These are phyloP conservation scores for Poecilia latipinna DNA, from an alignment of 2,113 vertebrate genomes.

Conservation along the genomic window DNA sequence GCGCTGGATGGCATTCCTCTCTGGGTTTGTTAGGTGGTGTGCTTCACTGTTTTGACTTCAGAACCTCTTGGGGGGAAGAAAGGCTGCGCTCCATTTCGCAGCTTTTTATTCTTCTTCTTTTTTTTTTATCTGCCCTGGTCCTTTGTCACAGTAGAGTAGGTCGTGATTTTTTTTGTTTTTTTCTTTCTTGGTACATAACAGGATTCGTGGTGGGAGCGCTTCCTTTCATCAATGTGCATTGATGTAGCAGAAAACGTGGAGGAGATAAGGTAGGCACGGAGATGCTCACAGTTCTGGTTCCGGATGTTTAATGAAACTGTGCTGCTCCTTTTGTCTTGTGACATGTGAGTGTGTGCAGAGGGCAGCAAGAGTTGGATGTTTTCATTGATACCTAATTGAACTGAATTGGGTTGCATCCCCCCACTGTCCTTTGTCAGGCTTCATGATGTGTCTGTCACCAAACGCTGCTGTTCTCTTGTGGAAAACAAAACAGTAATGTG, in stretches of 20 bases:
- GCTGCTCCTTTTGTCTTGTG: conserved; percentile 38
- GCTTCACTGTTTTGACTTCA: conserved; percentile 42
- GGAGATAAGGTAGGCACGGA: conserved; percentile 81
- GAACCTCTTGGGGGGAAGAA: conserved; percentile 3
- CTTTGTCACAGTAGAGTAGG: conserved; percentile 64
- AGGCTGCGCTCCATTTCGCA: conserved; percentile 54
- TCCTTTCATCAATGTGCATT: conserved; percentile 81
- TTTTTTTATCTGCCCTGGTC: conserved; percentile 47
- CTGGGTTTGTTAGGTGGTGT: conserved; percentile 41
- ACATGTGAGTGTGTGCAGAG: conserved; percentile 34
- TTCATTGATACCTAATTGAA: conserved; percentile 31
- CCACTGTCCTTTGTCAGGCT: conserved; percentile 42
- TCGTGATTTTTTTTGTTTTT: conserved; percentile 65
- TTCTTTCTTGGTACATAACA: conserved; percentile 52
- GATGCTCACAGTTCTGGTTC: neutral
- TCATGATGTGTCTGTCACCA: conserved; percentile 19
- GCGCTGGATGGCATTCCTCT: conserved; percentile 51
- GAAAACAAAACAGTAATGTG: conserved; percentile 15
- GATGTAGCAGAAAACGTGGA: conserved; percentile 82
- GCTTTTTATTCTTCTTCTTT: conserved; percentile 46
- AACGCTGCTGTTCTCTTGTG: conserved; percentile 15
- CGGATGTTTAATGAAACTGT: neutral
- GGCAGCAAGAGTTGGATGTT: conserved; percentile 33
- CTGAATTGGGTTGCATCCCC: conserved; percentile 29
- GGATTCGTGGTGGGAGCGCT: conserved; percentile 74